Conservation (phyloP, 2,888 invertebrate species). For the Ormyrus pomaceus region DNA sequence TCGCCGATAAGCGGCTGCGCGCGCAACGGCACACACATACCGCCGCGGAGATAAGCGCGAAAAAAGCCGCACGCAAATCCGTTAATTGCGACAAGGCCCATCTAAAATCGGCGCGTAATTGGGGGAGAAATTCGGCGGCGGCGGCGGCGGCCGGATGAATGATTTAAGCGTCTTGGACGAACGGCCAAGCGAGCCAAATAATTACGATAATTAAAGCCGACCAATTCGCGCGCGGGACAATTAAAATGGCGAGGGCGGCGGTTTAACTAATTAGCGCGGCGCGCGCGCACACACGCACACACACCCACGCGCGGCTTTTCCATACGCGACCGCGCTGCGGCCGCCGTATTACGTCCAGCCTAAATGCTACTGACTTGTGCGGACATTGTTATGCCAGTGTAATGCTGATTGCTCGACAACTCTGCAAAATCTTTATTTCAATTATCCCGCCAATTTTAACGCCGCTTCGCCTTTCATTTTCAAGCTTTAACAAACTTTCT, state of each 20-base stretch:
- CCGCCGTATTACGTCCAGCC: neutral
- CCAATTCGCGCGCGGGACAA: constrained; percentile 70
- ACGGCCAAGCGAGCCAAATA: constrained; percentile 70
- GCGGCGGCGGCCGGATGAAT: neutral
- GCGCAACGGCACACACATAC: neutral
- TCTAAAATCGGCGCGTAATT: constrained; percentile 22
- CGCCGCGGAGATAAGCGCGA: neutral
- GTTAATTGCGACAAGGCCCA: constrained; percentile 27
- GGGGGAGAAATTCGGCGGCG: neutral
- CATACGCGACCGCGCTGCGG: neutral
- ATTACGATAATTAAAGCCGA: constrained; percentile 74
- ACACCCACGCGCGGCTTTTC: neutral
- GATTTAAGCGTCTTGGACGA: constrained; percentile 58
- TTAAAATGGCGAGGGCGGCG: constrained; percentile 63
- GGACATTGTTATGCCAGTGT: no score
- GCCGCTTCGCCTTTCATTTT: no score
- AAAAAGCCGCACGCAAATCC: constrained; percentile 3
- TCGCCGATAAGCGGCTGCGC: constrained; percentile 51
- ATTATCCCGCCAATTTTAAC: no score
- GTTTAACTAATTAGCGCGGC: constrained; percentile 52
- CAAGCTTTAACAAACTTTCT: no score
- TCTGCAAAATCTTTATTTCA: no score
- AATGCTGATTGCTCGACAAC: no score
- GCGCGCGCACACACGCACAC: neutral
- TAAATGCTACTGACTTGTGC: neutral